Percentiles rank a stretch among this genome's conserved stretches.
phyloP scores from a whole-genome alignment of 2,888 invertebrate species.

The Reticulitermes lucifugus region DNA sequence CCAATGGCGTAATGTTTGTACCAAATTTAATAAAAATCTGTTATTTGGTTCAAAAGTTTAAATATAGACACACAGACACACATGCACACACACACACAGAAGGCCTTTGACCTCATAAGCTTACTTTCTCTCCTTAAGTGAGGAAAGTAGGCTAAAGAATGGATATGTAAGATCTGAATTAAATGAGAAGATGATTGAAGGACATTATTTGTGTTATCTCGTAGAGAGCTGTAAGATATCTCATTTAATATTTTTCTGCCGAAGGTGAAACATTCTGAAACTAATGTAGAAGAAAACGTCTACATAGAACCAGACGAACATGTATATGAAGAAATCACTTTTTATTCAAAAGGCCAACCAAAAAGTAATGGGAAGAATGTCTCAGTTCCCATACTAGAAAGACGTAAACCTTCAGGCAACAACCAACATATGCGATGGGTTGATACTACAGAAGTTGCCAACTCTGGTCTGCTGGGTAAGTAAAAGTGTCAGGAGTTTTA shows the following conservation, averaged over 20 bases:
- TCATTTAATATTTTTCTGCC: background rate
- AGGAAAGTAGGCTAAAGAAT: too few species aligned
- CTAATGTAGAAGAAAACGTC: background rate
- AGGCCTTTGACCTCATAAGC: too few species aligned
- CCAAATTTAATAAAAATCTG: too few species aligned
- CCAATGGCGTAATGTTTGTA: too few species aligned
- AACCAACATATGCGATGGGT: background rate
- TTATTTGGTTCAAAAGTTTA: too few species aligned
- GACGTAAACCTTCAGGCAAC: background rate
- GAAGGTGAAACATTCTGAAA: background rate
- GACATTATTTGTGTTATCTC: too few species aligned
- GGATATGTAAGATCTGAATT: too few species aligned
- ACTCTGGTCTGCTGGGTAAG: slow-evolving; percentile 18
- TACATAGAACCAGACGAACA: slow-evolving; percentile 28
- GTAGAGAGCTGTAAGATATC: too few species aligned
- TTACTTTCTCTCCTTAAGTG: too few species aligned
- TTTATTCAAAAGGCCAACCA: background rate
- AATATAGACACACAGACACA: too few species aligned
- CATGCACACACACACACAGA: too few species aligned
- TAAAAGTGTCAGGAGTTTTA: background rate
- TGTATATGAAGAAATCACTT: slow-evolving; percentile 33
- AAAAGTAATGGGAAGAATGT: background rate
- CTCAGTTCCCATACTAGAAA: background rate
- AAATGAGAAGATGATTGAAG: too few species aligned
- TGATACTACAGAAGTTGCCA: background rate